phyloP scores from a whole-genome alignment of 2,797 vertebrate genomes.

The Ibycter americanus region DNA sequence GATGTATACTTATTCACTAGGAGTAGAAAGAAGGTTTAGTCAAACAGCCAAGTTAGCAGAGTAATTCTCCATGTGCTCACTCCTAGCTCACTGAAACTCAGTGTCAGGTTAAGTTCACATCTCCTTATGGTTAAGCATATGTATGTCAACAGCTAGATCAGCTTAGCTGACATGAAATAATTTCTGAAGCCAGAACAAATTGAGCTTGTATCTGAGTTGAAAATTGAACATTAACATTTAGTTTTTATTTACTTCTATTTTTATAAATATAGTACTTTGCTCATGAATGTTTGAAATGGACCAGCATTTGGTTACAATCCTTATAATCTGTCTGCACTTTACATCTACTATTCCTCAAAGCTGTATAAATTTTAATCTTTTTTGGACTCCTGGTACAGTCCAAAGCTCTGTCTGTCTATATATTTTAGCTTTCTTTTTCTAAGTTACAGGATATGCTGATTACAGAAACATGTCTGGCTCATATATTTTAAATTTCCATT shows the following conservation, averaged over 20 bases:
- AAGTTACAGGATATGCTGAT: not conserved
- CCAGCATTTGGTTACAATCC: not conserved
- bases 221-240: not conserved
- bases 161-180: not conserved
- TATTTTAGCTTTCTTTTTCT: not conserved
- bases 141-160: not conserved
- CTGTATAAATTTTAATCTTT: not conserved
- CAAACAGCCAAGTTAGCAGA: not conserved
- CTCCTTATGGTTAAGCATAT: not conserved
- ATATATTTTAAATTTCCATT: not conserved
- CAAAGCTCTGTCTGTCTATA: not conserved
- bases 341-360: not conserved
- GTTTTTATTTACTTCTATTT: not conserved
- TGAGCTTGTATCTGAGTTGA: not conserved
- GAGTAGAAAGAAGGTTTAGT: not conserved
- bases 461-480: not conserved
- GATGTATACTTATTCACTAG: not conserved
- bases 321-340: not conserved
- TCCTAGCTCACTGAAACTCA: not conserved
- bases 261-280: not conserved
- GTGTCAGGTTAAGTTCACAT: not conserved
- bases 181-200: not conserved
- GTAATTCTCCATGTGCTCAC: constrained; percentile 17
- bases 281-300: not conserved
- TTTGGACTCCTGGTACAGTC: not conserved